Percentiles rank a stretch among this genome's conserved stretches.
These are phyloP conservation scores for Diabrotica virgifera DNA, from an alignment of 1,140 invertebrate species.

Conservation along the genomic window DNA sequence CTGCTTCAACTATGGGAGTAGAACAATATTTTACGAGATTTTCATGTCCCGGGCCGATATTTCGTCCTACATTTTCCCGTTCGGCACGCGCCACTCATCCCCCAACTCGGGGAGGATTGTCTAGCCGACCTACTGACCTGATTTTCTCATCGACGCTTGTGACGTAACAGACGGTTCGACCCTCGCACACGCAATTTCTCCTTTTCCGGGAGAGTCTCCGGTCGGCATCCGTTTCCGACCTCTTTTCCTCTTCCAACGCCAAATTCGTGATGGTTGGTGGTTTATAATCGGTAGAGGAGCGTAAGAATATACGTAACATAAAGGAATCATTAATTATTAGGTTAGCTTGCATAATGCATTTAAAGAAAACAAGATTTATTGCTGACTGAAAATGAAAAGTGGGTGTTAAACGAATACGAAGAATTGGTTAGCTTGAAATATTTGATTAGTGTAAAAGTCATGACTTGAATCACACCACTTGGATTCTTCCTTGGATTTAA, in stretches of 20 bases:
- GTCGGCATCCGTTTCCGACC: background rate
- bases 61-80: background rate
- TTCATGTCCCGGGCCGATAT: no score
- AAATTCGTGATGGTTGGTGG: no score
- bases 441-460: no score
- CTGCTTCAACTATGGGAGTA: background rate
- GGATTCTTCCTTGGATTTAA: no score
- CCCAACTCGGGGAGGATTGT: background rate
- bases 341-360: no score
- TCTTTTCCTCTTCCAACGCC: background rate
- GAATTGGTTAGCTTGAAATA: no score
- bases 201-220: slow-evolving; percentile 24
- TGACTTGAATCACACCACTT: no score
- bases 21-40: background rate
- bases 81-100: slow-evolving; percentile 18
- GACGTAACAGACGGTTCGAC: slow-evolving; percentile 24
- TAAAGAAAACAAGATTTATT: no score
- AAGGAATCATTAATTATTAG: no score
- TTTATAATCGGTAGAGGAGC: background rate
- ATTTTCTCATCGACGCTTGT: slow-evolving; percentile 18
- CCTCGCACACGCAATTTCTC: slow-evolving; percentile 26
- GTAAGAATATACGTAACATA: background rate
- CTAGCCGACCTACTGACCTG: slow-evolving; percentile 23
- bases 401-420: no score
- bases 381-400: no score